Conservation (phyloP, 1,140 invertebrate genomes). For the Lerema accius region DNA sequence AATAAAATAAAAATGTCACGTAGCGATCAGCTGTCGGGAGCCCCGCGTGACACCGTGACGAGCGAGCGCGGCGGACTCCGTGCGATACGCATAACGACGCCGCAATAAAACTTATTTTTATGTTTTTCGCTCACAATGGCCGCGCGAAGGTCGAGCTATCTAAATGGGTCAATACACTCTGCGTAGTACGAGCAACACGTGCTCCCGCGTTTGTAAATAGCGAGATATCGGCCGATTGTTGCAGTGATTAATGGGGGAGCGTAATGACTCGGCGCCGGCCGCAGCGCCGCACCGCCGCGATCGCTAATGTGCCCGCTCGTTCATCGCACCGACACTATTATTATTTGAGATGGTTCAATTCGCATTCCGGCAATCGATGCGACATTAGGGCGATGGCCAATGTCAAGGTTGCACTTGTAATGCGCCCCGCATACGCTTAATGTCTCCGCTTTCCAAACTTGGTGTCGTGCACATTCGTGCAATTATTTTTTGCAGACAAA, state of each 20-base stretch:
- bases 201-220: constrained; percentile 81
- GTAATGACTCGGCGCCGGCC: constrained; percentile 72
- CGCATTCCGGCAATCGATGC: constrained; percentile 69
- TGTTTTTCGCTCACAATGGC: constrained; percentile 82
- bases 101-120: constrained; percentile 83
- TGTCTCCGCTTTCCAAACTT: constrained; percentile 51
- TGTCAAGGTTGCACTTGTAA: constrained; percentile 80
- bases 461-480: constrained; percentile 42
- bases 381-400: constrained; percentile 70
- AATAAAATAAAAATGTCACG: constrained; percentile 83
- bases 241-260: constrained; percentile 80
- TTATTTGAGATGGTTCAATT: constrained; percentile 78
- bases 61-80: constrained; percentile 51
- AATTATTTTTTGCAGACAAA: constrained; percentile 22
- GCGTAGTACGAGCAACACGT: constrained; percentile 80
- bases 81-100: constrained; percentile 77
- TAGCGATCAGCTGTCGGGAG: constrained; percentile 79
- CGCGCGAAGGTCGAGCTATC: constrained; percentile 82
- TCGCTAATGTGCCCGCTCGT: constrained; percentile 77
- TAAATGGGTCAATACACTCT: constrained; percentile 82
- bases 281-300: constrained; percentile 56
- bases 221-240: constrained; percentile 82
- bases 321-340: constrained; percentile 78
- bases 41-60: constrained; percentile 47
- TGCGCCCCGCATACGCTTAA: constrained; percentile 42